Evolutionary conservation across 2,888 invertebrate species (phyloP), one percentile per base, ranked within the genome.

Genomic region (Lasioglossum zephyrum): DNA sequence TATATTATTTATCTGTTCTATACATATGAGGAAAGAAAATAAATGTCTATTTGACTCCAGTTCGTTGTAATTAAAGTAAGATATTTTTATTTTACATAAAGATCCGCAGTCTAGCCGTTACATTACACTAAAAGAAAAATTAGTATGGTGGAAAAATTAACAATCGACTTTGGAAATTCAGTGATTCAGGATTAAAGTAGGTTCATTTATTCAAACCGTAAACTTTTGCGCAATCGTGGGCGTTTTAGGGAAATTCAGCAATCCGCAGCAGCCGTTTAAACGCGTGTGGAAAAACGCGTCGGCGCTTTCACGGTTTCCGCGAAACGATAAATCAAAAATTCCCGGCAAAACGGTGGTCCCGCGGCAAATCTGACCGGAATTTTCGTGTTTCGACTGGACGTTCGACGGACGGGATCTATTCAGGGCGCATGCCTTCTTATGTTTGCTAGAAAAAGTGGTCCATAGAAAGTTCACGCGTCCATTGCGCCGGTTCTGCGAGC

Each of bases 381-480:
- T 36, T 77, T 49, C 49, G 63, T 63, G 26, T 60, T 53, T n/a
- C 53, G 22, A 53, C 22, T 22, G 6, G 63, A 16, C 8, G 63
- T 63, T 16, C 63, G 31, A 31, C 31, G 16, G 63, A 63, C 63
- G 63, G 63, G 16, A 63, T 31, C 63, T 31, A 31, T 63, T 63
- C 63, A 31, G 31, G 31, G 63, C 60, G 31, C n/a, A 5, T 18
- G 39, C 39, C 66, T 66, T 66, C 31, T 36, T 22, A 11, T 11
- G 69, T 69, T 41, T 5, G 9, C 8, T 77, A 9, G 72, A 66
- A 77, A 66, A 77, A 41, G 31, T 66, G 73, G n/a, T 53, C 73
- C 73, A 31, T 53, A 73, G 72, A 73, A 66, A 31, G 49, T 77
- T 81, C 49, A 66, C 77, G 73, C 22, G 41, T 16, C 16, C 47